Evolutionary conservation across 2,113 vertebrate genomes (phyloP), one percentile per base, ranked within the genome.

Genomic region (Boleophthalmus pectinirostris): DNA sequence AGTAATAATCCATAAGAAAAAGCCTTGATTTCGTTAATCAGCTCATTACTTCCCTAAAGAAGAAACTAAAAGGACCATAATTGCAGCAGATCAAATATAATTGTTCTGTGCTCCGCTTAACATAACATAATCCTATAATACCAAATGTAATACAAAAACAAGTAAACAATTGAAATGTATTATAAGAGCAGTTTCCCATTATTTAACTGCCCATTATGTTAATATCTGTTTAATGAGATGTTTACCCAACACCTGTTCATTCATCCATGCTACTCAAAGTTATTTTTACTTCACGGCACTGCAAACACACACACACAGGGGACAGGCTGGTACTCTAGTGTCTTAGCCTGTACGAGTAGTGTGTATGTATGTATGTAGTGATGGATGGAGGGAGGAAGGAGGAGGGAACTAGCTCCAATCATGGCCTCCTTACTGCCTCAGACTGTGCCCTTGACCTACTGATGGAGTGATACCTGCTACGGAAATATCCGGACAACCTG

Each of bases 361-460:
- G 11, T 51, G 21, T 15, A 43, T 46, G 20, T 58, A 12, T 54
- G 20, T 16, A 33, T 46, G 20, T 53, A 12, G 51, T 75, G 66
- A 68, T 51, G 24, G 64, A 46, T 60, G 38, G 38, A 66, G 58
- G 33, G 24, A 66, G 3, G 60, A n/a, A 60, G 61, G 76, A 77
- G 68, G 79, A 74, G 20, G 51, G 81, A 72, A 70, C 78, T 66
- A 75, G 79, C 73, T 70, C 80, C 58, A 70, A 49, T 80, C 58
- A 46, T 74, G 85, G 70, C 85, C 85, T 88, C 78, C 69, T 85
- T 89, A 81, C 81, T 12, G 1, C 49, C 70, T 53, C 66, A 56
- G 35, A 78, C 75, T 33, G 61, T 33, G 81, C 88, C 87, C 89
- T 91, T 89, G 88, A 87, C 83, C 83, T 33, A 86, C 79, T 81